A percentile compares a stretch with the other conserved stretches of the same genome.
phyloP scores from a whole-genome alignment of 2,113 vertebrate species.

The Pterophyllum scalare region DNA sequence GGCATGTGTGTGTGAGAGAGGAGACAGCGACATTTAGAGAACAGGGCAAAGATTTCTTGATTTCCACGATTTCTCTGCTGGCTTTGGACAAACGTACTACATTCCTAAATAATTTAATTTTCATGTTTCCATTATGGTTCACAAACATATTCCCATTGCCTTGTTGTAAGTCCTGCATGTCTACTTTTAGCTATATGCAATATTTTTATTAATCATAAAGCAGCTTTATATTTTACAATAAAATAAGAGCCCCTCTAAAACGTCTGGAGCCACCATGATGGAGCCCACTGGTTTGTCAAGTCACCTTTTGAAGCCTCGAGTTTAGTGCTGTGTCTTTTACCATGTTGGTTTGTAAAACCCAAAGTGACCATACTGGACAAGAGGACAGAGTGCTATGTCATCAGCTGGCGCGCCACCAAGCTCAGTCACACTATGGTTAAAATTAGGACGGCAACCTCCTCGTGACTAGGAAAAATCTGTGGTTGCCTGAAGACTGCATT shows the following conservation, averaged over 20 bases:
- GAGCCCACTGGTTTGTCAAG: not conserved
- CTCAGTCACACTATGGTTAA: not conserved
- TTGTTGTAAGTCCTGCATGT: not conserved
- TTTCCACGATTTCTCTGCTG: not conserved
- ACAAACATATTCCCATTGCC: not conserved
- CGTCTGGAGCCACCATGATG: not conserved
- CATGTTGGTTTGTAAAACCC: fast-evolving
- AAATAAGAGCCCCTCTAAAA: not conserved
- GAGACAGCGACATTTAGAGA: not conserved
- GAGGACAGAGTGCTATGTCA: not conserved
- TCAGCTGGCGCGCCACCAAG: not conserved
- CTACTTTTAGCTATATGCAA: not conserved
- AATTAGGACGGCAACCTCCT: not conserved
- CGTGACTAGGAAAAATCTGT: fast-evolving
- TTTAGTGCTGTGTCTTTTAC: not conserved
- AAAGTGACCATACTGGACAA: not conserved
- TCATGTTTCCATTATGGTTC: not conserved
- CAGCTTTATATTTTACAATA: not conserved
- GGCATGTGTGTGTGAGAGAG: not conserved
- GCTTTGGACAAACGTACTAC: not conserved
- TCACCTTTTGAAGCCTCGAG: not conserved
- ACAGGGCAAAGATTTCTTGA: not conserved
- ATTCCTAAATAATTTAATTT: slow-evolving; percentile 7
- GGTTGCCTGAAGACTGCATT: not conserved
- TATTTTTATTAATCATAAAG: not conserved